Base-by-base conservation (phyloP, 2,888 invertebrate species). In the Allolobophora icterica region DNA sequence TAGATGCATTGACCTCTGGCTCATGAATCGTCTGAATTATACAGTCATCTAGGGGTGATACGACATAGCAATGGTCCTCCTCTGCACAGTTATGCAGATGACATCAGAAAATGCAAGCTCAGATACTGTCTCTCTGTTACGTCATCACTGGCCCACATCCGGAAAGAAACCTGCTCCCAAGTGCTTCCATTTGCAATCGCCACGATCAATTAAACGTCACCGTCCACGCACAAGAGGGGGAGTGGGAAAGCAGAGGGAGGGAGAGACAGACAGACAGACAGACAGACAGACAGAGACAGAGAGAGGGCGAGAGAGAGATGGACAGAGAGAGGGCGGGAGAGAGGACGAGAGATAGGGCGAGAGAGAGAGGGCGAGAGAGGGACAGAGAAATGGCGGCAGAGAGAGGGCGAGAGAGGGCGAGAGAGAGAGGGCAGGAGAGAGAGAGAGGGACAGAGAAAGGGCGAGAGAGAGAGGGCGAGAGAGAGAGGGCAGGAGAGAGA, bases 181-280 rank as follows among this genome's bases (percentile, higher is more conserved):
- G 33, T 58, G 58, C 52, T 34, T 52, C 40, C 71, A 58, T 35
- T 38, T 19, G 38, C 90, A 90, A 71, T 58, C 90, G 84, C n/a
- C 38, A 19, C 40, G 42, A 40, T 15, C 38, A 84, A 35, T 83
- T 40, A 33, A 42, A 84, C n/a, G 87, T 38, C 40, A 84, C 34
- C 40, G 89, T 34, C 30, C 34, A 42, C 33, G 52, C n/a, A 34
- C 35, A 89, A 24, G 45, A 30, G 42, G 83, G 33, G 45, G 35
- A n/a, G 34, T 30, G 52, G n/a, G 58, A 89, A 89, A n/a, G 30
- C 40, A 21, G 52, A 52, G 24, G 21, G 52, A 15, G 42, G 52
- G 52, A 52, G 24, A 21, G 52, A 6, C 24, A 24, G 24, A 52
- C 21, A 6, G 52, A 52, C 52, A 38, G 38, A 38, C 40, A 84